Percentiles rank a stretch among this genome's conserved stretches.
phyloP scores from a whole-genome alignment of 2,888 invertebrate genomes.

The Chirona hameri region DNA sequence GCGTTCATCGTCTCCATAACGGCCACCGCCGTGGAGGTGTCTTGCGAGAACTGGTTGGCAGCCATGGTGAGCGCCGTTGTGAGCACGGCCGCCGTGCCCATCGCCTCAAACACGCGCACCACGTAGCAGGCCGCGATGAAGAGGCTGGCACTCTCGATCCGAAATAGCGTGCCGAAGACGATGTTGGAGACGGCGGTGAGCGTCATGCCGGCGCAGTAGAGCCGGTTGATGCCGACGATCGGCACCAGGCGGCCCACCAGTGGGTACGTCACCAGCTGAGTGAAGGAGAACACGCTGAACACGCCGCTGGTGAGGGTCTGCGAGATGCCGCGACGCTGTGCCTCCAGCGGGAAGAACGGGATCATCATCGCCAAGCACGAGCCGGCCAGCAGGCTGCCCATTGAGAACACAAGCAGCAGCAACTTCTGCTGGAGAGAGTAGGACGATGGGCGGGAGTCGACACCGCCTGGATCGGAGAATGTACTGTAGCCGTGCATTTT shows the following conservation, averaged over 20 bases:
- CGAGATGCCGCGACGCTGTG: not conserved
- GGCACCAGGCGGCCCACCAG: not conserved
- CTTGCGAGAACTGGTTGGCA: not conserved
- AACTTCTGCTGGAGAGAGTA: not conserved
- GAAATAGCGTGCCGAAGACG: not conserved
- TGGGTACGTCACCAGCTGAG: not conserved
- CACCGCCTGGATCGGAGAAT: not conserved
- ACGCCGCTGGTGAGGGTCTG: constrained; percentile 3
- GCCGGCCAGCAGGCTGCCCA: constrained; percentile 11
- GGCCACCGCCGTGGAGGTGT: not conserved
- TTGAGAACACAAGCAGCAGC: not conserved
- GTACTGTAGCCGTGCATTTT: not conserved
- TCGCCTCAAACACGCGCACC: not conserved
- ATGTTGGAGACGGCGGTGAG: not conserved
- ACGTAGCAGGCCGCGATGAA: not conserved
- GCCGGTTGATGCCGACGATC: not conserved
- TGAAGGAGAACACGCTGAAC: not conserved
- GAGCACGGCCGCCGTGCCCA: not conserved
- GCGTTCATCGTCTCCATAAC: constrained; percentile 13
- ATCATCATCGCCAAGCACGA: constrained; percentile 12
- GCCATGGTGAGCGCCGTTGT: not conserved
- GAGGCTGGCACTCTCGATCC: not conserved
- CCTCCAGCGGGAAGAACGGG: constrained; percentile 26
- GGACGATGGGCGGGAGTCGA: not conserved
- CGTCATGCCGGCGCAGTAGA: constrained; percentile 3